Percentiles rank a stretch among this genome's conserved stretches.
Evolutionary conservation across 2,888 invertebrate species (phyloP).

Genomic region (Piscicola geometra): DNA sequence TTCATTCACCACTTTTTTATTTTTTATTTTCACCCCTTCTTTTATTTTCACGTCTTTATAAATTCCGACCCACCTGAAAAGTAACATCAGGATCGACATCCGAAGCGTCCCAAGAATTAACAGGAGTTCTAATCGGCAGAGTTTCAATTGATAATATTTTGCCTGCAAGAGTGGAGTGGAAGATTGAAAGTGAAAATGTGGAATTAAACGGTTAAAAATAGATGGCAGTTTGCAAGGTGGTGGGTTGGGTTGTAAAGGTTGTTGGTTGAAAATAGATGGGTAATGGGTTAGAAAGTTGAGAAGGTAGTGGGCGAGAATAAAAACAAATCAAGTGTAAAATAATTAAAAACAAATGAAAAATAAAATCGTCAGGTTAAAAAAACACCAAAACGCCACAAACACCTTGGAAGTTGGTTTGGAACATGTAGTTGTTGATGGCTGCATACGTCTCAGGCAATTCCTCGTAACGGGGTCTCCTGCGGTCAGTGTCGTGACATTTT

Average conservation of each 20-base stretch:
- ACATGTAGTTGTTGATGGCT: constrained; percentile 43
- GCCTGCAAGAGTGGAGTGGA: too few species aligned
- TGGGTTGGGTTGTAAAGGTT: too few species aligned
- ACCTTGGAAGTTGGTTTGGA: constrained; percentile 43
- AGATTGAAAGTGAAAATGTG: too few species aligned
- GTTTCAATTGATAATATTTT: constrained; percentile 44
- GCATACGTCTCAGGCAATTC: constrained; percentile 44
- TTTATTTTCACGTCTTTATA: background rate
- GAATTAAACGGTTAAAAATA: too few species aligned
- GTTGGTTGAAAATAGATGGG: too few species aligned
- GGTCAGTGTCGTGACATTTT: constrained; percentile 43
- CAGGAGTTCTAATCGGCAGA: constrained; percentile 42
- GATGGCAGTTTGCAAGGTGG: too few species aligned
- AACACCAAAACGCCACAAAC: background rate
- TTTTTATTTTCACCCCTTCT: background rate
- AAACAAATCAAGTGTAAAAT: too few species aligned
- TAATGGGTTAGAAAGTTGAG: too few species aligned
- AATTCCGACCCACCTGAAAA: constrained; percentile 39
- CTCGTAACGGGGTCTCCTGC: constrained; percentile 41
- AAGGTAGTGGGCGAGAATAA: too few species aligned
- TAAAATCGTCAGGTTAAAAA: too few species aligned
- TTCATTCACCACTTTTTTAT: background rate
- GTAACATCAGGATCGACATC: constrained; percentile 45
- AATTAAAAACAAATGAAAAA: too few species aligned
- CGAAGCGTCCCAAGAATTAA: constrained; percentile 40